A percentile compares a stretch with the other conserved stretches of the same genome.
phyloP scores from a whole-genome alignment of 1,140 invertebrate genomes.

The Macrotrachela quadricornifera region DNA sequence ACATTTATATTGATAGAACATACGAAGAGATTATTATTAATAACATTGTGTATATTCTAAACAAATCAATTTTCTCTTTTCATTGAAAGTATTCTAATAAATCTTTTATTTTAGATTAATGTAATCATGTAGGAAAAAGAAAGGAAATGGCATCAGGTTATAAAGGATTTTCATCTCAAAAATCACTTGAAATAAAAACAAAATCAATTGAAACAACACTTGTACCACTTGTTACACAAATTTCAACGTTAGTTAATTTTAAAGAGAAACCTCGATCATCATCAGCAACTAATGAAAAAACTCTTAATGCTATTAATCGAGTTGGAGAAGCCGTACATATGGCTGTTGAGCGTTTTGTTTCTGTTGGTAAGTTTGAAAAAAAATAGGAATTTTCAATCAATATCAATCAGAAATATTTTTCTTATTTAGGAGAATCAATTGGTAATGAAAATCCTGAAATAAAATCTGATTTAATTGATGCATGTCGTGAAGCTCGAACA shows the following conservation, averaged over 20 bases:
- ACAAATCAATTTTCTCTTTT: no score
- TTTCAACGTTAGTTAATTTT: constrained; percentile 49
- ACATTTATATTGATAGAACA: no score
- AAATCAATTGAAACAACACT: constrained; percentile 66
- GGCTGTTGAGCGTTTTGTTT: constrained; percentile 86
- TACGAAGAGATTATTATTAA: no score
- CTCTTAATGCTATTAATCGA: constrained; percentile 52
- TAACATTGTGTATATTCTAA: no score
- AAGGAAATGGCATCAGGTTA: no score
- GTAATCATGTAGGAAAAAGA: no score
- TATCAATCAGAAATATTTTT: neutral
- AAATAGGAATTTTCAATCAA: neutral
- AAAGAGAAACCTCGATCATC: constrained; percentile 30
- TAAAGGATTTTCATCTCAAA: neutral
- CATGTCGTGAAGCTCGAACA: constrained; percentile 63
- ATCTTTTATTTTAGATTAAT: no score
- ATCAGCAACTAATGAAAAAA: constrained; percentile 26
- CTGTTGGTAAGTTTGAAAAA: constrained; percentile 35
- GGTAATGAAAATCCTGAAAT: constrained; percentile 92
- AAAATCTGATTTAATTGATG: constrained; percentile 84
- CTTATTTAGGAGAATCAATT: constrained; percentile 59
- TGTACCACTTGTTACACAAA: constrained; percentile 39
- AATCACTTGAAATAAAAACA: constrained; percentile 50
- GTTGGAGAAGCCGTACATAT: constrained; percentile 52
- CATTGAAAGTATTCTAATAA: no score